A percentile compares a stretch with the other conserved stretches of the same genome.
phyloP scores from a whole-genome alignment of 1,140 invertebrate species.

The Neodiprion virginianus region DNA sequence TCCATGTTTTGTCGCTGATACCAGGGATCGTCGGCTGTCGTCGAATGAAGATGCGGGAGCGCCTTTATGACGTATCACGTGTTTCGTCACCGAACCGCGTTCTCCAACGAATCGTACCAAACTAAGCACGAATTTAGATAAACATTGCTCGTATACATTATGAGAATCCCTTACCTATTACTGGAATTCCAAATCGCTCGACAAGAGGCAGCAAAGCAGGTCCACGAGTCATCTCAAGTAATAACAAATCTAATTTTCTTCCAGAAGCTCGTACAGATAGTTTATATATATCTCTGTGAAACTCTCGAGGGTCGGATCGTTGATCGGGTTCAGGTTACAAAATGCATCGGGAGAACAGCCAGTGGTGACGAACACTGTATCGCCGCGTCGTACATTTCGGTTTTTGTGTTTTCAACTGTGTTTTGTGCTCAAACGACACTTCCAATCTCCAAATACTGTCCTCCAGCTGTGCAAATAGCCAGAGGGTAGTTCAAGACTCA shows the following conservation, averaged over 20 bases:
- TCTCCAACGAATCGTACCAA: slow-evolving; percentile 48
- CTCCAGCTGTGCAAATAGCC: too few relatives aligned
- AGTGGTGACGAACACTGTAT: too few relatives aligned
- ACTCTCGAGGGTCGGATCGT: neutral
- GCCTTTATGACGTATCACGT: slow-evolving; percentile 63
- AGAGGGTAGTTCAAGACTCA: too few relatives aligned
- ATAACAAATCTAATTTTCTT: neutral
- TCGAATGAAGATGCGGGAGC: slow-evolving; percentile 54
- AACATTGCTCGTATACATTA: too few relatives aligned
- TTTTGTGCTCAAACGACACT: too few relatives aligned
- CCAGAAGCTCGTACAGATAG: neutral
- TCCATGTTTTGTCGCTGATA: slow-evolving; percentile 44
- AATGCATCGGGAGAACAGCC: too few relatives aligned
- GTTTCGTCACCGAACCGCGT: slow-evolving; percentile 65
- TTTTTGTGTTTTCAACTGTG: too few relatives aligned
- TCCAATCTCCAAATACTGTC: too few relatives aligned
- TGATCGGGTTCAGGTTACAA: neutral
- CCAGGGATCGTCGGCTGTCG: slow-evolving; percentile 49
- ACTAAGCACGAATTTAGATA: too few relatives aligned
- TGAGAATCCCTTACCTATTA: neutral
- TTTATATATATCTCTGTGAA: neutral
- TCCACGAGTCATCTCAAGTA: neutral
- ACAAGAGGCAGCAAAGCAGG: neutral
- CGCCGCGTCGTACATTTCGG: too few relatives aligned
- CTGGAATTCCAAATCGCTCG: neutral